Percentiles rank a stretch among this genome's conserved stretches.
Conservation (phyloP, 2,113 vertebrate genomes). For the Steatornis caripensis region DNA sequence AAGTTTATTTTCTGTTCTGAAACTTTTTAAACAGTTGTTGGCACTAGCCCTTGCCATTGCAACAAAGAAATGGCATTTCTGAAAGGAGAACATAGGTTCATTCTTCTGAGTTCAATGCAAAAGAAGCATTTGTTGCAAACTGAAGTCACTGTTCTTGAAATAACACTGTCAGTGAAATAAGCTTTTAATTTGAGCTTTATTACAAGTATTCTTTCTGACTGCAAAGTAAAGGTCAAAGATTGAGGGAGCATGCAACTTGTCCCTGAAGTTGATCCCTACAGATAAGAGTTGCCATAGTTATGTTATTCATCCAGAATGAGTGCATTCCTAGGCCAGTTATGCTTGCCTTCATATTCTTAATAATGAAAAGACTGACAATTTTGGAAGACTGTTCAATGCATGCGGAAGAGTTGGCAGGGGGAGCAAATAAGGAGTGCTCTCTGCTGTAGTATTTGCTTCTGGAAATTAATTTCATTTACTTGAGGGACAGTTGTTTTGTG, state of each 20-base stretch:
- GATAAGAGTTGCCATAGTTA: neutral
- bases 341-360: neutral
- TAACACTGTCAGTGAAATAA: neutral
- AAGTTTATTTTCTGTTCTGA: constrained; percentile 1
- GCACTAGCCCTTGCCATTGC: neutral
- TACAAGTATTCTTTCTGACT: neutral
- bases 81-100: neutral
- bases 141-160: neutral
- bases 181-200: neutral
- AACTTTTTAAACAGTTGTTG: neutral
- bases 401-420: neutral
- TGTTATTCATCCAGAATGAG: neutral
- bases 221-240: neutral
- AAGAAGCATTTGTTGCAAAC: neutral
- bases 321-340: neutral
- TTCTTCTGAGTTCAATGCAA: neutral
- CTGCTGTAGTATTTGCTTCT: neutral
- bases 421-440: neutral
- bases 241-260: neutral
- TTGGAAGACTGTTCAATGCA: neutral
- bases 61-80: neutral
- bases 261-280: neutral
- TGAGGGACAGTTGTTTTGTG: neutral
- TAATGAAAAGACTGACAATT: neutral
- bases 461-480: neutral